Evolutionary conservation across 2,888 invertebrate species (phyloP).

Genomic region (Apotomis betuletana): DNA sequence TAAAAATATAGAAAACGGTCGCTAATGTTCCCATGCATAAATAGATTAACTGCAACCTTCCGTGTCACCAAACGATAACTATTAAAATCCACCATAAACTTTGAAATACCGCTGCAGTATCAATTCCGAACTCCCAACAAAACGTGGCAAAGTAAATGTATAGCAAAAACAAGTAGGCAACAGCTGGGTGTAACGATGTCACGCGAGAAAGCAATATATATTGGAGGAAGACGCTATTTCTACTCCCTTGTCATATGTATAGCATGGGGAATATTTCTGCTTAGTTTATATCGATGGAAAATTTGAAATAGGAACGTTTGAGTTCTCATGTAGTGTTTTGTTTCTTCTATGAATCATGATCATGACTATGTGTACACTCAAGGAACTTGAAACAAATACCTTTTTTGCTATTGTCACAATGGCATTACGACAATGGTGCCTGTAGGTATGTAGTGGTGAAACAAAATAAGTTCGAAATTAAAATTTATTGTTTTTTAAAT

Average conservation of each 20-base stretch:
- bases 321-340: conserved; percentile 31
- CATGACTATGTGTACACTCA: not conserved
- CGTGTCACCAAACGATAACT: conserved; percentile 33
- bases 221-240: conserved; percentile 77
- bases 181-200: conserved; percentile 80
- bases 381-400: too few relatives aligned
- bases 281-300: conserved; percentile 31
- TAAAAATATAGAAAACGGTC: not conserved
- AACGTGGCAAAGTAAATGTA: conserved; percentile 50
- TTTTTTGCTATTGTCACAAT: too few relatives aligned
- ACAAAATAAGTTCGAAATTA: too few relatives aligned
- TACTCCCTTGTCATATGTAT: conserved; percentile 39
- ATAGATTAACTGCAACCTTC: conserved; percentile 20
- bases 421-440: too few relatives aligned
- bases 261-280: conserved; percentile 31
- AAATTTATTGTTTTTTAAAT: too few relatives aligned
- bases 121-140: conserved; percentile 36
- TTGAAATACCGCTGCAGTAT: conserved; percentile 40
- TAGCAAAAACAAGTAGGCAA: conserved; percentile 71
- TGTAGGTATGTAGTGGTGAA: too few relatives aligned
- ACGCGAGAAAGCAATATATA: conserved; percentile 82
- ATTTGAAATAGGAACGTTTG: conserved; percentile 28
- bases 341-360: conserved; percentile 5
- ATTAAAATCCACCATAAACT: conserved; percentile 31
- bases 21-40: conserved; percentile 3